phyloP scores from a whole-genome alignment of 1,140 invertebrate genomes.

The Listronotus bonariensis region DNA sequence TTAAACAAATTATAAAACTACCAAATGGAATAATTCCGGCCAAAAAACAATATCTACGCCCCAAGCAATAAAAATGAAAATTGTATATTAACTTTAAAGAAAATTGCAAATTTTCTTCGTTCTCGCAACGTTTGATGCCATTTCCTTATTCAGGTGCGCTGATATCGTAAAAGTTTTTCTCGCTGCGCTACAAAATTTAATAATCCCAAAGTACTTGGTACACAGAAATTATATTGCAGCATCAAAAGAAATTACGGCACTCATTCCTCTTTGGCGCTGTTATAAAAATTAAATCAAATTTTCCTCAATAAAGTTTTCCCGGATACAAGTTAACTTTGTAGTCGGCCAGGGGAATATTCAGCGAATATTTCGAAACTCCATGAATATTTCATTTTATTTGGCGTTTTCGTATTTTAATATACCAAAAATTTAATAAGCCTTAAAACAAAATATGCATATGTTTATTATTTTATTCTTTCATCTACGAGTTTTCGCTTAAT shows the following conservation, averaged over 20 bases:
- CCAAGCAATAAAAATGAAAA: slow-evolving; percentile 23
- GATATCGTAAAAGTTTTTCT: slow-evolving; percentile 44
- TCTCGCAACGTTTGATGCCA: slow-evolving; percentile 34
- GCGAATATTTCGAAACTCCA: slow-evolving; percentile 40
- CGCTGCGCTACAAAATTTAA: slow-evolving; percentile 49
- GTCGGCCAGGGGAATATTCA: slow-evolving; percentile 46
- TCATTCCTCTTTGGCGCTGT: slow-evolving; percentile 54
- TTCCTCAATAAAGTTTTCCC: slow-evolving; percentile 55
- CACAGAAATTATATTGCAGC: slow-evolving; percentile 55
- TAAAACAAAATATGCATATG: slow-evolving; percentile 24
- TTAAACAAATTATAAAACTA: no score
- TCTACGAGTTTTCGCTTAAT: slow-evolving; percentile 2
- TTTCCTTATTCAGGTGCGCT: slow-evolving; percentile 48
- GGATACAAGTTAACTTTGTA: slow-evolving; percentile 53
- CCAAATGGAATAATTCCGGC: no score
- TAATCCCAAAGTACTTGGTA: slow-evolving; percentile 50
- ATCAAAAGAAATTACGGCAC: slow-evolving; percentile 57
- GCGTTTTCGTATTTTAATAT: slow-evolving; percentile 37
- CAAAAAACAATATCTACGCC: no score
- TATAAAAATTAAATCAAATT: slow-evolving; percentile 57
- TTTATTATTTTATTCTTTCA: slow-evolving; percentile 17
- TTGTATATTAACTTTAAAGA: slow-evolving; percentile 23
- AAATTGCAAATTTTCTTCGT: slow-evolving; percentile 31
- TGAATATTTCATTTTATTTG: slow-evolving; percentile 40
- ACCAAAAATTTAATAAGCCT: slow-evolving; percentile 24